Percentiles rank a stretch among this genome's conserved stretches.
Conservation (phyloP, 2,113 vertebrate species). For the Arenaria interpres region DNA sequence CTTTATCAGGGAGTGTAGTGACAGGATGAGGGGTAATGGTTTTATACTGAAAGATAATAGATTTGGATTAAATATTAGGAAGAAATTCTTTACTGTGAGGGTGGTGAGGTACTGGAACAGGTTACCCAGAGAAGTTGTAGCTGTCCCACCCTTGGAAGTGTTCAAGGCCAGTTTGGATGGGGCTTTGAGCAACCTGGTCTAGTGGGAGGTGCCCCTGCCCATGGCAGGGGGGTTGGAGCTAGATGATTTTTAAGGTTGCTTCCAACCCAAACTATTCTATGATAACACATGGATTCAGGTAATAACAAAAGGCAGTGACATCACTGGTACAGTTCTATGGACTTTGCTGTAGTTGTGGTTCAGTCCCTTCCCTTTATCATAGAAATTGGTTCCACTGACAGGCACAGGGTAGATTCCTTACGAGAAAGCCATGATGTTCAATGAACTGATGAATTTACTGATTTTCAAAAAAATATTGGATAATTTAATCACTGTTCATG, state of each 20-base stretch:
- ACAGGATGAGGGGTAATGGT: neutral
- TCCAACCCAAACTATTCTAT: neutral
- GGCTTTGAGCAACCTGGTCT: neutral
- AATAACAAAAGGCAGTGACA: neutral
- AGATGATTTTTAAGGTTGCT: neutral
- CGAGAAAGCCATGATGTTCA: neutral
- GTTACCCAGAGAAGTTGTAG: neutral
- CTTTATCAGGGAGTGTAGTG: neutral
- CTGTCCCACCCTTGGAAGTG: neutral
- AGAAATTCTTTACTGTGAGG: neutral
- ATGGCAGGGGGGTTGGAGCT: neutral
- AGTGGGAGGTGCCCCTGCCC: neutral
- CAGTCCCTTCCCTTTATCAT: neutral
- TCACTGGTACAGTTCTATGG: neutral
- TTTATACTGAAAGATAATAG: neutral
- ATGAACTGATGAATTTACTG: too few relatives aligned
- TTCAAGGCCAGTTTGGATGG: neutral
- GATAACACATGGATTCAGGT: neutral
- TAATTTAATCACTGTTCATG: neutral
- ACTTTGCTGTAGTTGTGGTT: neutral
- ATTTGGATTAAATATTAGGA: neutral
- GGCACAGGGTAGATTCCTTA: neutral
- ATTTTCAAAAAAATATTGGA: neutral
- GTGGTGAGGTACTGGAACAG: neutral
- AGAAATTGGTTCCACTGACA: neutral